Conservation (phyloP, 2,888 invertebrate genomes). For the Acanthosepion pharaonis region DNA sequence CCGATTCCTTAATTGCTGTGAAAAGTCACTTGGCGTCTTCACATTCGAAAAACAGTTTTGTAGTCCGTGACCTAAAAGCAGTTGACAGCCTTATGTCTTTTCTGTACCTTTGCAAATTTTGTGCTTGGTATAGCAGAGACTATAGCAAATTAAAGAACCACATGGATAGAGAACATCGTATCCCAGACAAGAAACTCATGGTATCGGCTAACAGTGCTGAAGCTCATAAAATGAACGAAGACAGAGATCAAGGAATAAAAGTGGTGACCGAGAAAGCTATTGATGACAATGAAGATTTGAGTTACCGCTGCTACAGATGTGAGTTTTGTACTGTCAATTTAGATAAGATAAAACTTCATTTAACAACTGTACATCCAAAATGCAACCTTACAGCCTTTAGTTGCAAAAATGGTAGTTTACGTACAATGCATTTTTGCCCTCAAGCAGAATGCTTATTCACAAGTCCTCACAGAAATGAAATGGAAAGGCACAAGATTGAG, state of each 20-base stretch:
- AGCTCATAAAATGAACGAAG: conserved; percentile 24
- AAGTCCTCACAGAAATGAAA: conserved; percentile 35
- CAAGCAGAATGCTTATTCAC: conserved; percentile 38
- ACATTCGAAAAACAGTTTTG: conserved; percentile 54
- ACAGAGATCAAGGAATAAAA: not conserved
- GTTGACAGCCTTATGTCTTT: conserved; percentile 52
- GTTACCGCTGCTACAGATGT: conserved; percentile 43
- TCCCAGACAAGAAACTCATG: conserved; percentile 41
- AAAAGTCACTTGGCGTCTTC: conserved; percentile 61
- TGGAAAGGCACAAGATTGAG: conserved; percentile 43
- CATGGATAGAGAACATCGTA: conserved; percentile 53
- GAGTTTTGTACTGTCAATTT: conserved; percentile 39
- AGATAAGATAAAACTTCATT: conserved; percentile 39
- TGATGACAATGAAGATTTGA: conserved; percentile 12
- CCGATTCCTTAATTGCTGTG: conserved; percentile 58
- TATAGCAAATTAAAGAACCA: conserved; percentile 55
- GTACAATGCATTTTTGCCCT: conserved; percentile 40
- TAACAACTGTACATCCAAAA: conserved; percentile 44
- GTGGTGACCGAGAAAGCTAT: conserved; percentile 3
- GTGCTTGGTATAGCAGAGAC: conserved; percentile 60
- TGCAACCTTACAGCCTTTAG: conserved; percentile 25
- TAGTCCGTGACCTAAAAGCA: conserved; percentile 57
- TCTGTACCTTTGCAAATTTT: conserved; percentile 60
- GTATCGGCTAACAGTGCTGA: conserved; percentile 37
- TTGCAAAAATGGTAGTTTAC: conserved; percentile 36